A percentile compares a stretch with the other conserved stretches of the same genome.
phyloP scores from a whole-genome alignment of 2,888 invertebrate species.

The Agrotis exclamationis region DNA sequence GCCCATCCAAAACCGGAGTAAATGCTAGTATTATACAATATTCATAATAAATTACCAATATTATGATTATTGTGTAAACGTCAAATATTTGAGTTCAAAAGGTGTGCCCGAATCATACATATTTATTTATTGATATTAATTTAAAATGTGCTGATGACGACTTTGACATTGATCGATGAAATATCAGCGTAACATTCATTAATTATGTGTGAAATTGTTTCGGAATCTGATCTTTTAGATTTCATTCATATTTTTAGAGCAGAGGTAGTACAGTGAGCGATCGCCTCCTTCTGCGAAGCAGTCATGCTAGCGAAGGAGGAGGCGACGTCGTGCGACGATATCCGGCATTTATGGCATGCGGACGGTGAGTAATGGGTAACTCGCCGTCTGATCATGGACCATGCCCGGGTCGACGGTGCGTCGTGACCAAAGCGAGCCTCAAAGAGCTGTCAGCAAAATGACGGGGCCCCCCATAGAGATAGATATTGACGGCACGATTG shows the following conservation, averaged over 20 bases:
- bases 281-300: no score
- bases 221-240: neutral
- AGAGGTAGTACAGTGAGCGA: no score
- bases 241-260: neutral
- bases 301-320: no score
- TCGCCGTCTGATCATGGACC: no score
- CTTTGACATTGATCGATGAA: conserved; percentile 25
- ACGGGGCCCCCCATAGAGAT: no score
- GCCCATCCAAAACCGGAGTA: neutral
- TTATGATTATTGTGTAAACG: conserved; percentile 36
- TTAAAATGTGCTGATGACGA: neutral
- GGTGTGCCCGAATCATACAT: conserved; percentile 37
- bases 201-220: neutral
- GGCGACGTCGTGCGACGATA: no score
- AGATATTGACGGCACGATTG: no score
- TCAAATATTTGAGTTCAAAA: conserved; percentile 44
- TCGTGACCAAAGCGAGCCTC: no score
- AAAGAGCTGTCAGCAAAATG: no score
- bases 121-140: conserved; percentile 32
- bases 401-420: no score
- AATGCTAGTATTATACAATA: neutral
- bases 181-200: neutral
- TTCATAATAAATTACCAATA: conserved; percentile 14
- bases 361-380: no score
- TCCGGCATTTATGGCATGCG: no score